Conservation (phyloP, 2,888 invertebrate genomes). For the Lasioglossum malachurum region DNA sequence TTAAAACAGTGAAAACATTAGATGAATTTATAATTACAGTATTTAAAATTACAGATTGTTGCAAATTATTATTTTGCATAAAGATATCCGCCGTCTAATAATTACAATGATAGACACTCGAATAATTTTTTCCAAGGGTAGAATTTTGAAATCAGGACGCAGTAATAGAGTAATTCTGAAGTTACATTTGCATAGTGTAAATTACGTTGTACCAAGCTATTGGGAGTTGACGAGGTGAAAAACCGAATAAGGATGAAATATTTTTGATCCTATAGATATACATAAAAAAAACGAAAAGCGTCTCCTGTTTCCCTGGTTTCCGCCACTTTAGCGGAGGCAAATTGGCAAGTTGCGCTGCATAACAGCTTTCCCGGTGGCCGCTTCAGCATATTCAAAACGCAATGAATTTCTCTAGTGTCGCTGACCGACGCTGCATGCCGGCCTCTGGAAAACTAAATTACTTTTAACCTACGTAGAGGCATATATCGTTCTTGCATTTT, state of each 20-base stretch:
- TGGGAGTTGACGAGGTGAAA: neutral
- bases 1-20: no score
- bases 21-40: neutral
- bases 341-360: constrained; percentile 55
- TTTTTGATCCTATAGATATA: constrained; percentile 27
- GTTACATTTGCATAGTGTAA: neutral
- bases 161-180: neutral
- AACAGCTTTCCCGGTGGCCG: constrained; percentile 44
- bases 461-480: constrained; percentile 27
- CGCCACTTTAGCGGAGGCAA: constrained; percentile 39
- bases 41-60: no score
- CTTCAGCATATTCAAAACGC: constrained; percentile 42
- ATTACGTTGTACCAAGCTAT: neutral
- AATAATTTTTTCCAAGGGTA: neutral
- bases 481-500: neutral
- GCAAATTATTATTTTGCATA: no score
- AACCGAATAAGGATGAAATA: neutral
- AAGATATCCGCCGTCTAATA: neutral
- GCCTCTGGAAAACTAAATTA: constrained; percentile 41
- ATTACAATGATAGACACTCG: neutral
- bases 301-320: constrained; percentile 20
- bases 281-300: constrained; percentile 7
- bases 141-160: neutral
- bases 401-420: constrained; percentile 43
- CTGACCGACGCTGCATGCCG: constrained; percentile 25